Conservation (phyloP, 2,797 vertebrate species). For the Percopsis omiscomaycus region DNA sequence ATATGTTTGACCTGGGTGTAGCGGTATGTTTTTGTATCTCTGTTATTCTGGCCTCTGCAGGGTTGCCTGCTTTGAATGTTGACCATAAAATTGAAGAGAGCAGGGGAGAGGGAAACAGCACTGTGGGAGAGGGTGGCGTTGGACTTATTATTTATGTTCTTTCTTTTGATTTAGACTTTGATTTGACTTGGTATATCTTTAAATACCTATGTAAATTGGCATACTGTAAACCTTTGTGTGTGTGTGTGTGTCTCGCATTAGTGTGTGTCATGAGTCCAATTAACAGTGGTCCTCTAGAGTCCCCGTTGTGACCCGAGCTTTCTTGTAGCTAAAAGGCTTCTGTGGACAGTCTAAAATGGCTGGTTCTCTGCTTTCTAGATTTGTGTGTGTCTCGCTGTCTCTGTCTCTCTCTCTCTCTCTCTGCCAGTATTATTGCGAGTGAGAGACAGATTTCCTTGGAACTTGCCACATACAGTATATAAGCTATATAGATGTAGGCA, state of each 20-base stretch:
- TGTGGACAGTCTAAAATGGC: conserved; percentile 30
- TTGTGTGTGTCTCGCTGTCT: conserved; percentile 13
- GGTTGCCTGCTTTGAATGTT: conserved; percentile 7
- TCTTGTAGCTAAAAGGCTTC: conserved; percentile 27
- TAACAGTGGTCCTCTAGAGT: conserved; percentile 47
- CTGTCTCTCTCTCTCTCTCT: conserved; percentile 18
- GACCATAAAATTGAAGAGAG: conserved; percentile 2
- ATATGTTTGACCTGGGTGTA: too few relatives aligned
- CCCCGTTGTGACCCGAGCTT: conserved; percentile 41
- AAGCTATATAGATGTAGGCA: conserved; percentile 25
- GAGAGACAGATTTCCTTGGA: conserved; percentile 57
- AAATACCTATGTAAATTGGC: too few relatives aligned
- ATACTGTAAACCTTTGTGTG: too few relatives aligned
- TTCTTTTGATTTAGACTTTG: too few relatives aligned
- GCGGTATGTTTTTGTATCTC: conserved; percentile 8
- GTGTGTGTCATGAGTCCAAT: too few relatives aligned
- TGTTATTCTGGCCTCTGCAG: conserved; percentile 6
- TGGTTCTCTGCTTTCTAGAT: conserved; percentile 24
- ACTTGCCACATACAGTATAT: neutral
- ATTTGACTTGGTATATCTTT: too few relatives aligned
- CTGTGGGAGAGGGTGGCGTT: neutral
- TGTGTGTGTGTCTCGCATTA: too few relatives aligned
- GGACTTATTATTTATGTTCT: too few relatives aligned
- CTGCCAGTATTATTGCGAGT: conserved; percentile 30
- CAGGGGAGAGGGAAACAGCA: conserved; percentile 5